Conservation (phyloP, 2,113 vertebrate genomes). For the Cheilinus undulatus region DNA sequence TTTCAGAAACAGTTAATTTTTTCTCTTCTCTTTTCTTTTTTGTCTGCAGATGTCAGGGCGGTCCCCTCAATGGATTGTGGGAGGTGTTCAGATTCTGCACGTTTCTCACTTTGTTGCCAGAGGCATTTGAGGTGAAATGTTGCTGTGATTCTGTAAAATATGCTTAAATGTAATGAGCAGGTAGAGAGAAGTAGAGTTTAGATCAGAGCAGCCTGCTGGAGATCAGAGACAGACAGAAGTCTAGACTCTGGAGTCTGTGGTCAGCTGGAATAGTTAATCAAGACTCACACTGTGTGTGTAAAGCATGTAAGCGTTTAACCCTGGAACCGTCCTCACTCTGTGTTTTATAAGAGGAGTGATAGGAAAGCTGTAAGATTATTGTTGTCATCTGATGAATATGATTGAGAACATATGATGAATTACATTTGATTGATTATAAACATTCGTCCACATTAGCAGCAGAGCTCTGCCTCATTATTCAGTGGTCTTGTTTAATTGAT, state of each 20-base stretch:
- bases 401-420: not conserved
- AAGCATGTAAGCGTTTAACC: too few species aligned
- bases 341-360: too few species aligned
- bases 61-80: slow-evolving; percentile 38
- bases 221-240: slow-evolving; percentile 14
- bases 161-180: slow-evolving; percentile 56
- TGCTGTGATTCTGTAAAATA: slow-evolving; percentile 37
- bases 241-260: slow-evolving; percentile 28
- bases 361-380: too few species aligned
- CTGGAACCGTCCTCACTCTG: too few species aligned
- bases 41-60: slow-evolving; percentile 61
- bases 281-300: not conserved
- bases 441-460: not conserved
- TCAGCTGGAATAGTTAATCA: not conserved
- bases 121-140: slow-evolving; percentile 39
- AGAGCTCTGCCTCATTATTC: not conserved
- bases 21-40: slow-evolving; percentile 8
- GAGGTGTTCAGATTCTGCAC: slow-evolving; percentile 47
- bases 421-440: not conserved
- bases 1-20: not conserved
- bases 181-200: slow-evolving; percentile 7
- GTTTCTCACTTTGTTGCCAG: slow-evolving; percentile 60
- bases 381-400: not conserved
- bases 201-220: not conserved
- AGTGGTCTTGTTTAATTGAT: not conserved